Conservation (phyloP, 2,113 vertebrate genomes). For the Glaucidium brasilianum region DNA sequence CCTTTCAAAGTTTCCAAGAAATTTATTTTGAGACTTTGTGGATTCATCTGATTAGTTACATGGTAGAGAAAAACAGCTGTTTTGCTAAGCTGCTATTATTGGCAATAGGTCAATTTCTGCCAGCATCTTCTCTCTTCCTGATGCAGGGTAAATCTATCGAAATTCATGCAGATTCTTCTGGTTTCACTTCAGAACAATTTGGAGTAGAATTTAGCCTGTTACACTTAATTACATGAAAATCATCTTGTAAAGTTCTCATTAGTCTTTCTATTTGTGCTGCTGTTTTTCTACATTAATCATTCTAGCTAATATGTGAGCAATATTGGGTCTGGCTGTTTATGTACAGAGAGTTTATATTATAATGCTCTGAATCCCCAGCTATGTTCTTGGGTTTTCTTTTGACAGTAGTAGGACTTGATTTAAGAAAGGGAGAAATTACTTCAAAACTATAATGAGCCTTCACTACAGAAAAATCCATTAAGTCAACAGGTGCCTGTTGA, state of each 20-base stretch:
- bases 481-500: not conserved
- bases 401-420: not conserved
- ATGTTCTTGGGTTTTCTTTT: not conserved
- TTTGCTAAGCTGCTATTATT: not conserved
- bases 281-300: not conserved
- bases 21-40: not conserved
- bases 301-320: not conserved
- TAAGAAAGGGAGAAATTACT: not conserved
- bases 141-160: not conserved
- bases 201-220: conserved; percentile 1
- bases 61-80: not conserved
- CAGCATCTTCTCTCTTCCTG: not conserved
- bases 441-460: not conserved
- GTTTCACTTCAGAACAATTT: not conserved
- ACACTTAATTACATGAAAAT: conserved; percentile 12
- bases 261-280: not conserved
- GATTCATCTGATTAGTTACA: not conserved
- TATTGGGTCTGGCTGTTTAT: not conserved
- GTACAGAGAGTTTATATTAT: not conserved
- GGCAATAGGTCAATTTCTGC: not conserved
- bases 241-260: conserved; percentile 3
- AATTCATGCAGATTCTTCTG: not conserved
- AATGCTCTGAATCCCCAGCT: not conserved
- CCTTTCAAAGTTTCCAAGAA: not conserved
- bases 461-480: not conserved